Evolutionary conservation across 2,113 vertebrate species (phyloP), one percentile per base, ranked within the genome.

Genomic region (Gallinago undulata): DNA sequence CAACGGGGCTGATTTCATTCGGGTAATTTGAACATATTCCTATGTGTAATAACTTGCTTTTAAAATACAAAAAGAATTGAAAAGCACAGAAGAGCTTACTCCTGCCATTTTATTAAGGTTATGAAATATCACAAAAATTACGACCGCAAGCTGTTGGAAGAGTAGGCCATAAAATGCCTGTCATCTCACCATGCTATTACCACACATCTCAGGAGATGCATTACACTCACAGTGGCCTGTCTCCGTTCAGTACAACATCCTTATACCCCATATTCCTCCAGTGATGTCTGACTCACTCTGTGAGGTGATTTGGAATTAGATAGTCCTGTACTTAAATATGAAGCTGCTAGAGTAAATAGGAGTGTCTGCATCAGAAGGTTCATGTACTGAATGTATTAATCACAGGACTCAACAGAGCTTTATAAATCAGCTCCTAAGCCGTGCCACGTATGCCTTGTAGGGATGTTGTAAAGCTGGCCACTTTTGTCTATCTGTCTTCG

Each of bases 51-150:
- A 35, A 10, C 79, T 87, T 78, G 17, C 50, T 87, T 84, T 82
- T 39, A 59, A 91, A 94, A 48, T 31, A 62, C 3, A 8, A n/a
- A 50, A 81, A 67, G 37, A 78, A 93, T 84, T 77, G 2, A 77
- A 93, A 91, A 81, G 25, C 50, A 64, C 10, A 19, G 50, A 76
- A 72, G 28, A 56, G 16, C 67, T 93, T 69, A 79, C 73, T 88
- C 39, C 66, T 83, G 75, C 21, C 63, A 37, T 60, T 90, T 91
- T 89, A 91, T 89, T 84, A 94, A 84, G 64, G 69, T 33, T 57
- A 73, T 80, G 62, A 93, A 96, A 76, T 48, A 72, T 6, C 88
- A 85, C 62, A 76, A 39, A 95, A 93, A 83, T 56, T 47, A 73
- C 0, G 11, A 89, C 67, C 77, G 19, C 70, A 85, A 84, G 70